Base-by-base conservation (phyloP, 2,113 vertebrate species). In the Salvelinus sp. region DNA sequence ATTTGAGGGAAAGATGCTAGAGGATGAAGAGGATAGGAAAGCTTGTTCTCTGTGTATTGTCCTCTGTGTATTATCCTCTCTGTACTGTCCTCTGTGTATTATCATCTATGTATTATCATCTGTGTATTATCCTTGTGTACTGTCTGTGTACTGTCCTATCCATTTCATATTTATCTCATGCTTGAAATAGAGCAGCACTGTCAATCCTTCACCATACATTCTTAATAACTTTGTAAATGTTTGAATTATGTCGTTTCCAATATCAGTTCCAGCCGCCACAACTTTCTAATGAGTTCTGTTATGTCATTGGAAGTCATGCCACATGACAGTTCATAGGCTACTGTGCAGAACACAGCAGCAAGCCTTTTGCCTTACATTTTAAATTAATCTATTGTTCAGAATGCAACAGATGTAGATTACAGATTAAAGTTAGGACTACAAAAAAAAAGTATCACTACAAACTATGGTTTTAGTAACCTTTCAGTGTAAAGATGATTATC, bases 321-420 rank as follows among this genome's bases (percentile, higher is more conserved):
- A 44, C 9, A 44, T 44, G 38, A 38, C 38, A 38, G 38, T 38
- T 38, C 38, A 38, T 38, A 38, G 38, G 38, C 38, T 38, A 38
- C 38, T 38, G 38, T 38, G 38, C 2, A 38, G 38, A 38, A 38
- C 38, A 38, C 38, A 38, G 9, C 38, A 38, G 38, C 38, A 38
- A 38, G 38, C 7, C 7, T 38, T 9, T 38, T 38, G 38, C 38
- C 38, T 38, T 38, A 38, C 7, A 38, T 38, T 38, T 63, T 12
- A 3, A 22, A 63, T 63, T 0, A 54, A 18, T 54, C 1, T 18
- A 54, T 54, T 70, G 82, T 75, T 77, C 58, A 63, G 83, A 79
- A 78, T 12, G 38, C 38, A 44, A 44, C 9, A 9, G 9, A 12
- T 44, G 38, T 44, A 44, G 50, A 54, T 18, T 54, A 54, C 48